These are phyloP conservation scores for Halcyon smyrnensis DNA, from an alignment of 2,797 vertebrate genomes.

Conservation along the genomic window DNA sequence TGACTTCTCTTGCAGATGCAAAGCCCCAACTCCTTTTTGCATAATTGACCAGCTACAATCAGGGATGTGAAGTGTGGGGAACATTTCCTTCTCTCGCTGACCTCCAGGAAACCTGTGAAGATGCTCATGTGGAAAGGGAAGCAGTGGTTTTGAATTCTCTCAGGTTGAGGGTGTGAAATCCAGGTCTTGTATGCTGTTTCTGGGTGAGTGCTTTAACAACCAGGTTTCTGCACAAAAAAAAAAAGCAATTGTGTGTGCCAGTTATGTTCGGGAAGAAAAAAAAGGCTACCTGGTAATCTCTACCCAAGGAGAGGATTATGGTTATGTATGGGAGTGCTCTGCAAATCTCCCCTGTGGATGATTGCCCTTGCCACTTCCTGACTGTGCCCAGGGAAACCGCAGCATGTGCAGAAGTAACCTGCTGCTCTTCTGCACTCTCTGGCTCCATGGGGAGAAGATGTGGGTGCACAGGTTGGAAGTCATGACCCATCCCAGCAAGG, in stretches of 20 bases:
- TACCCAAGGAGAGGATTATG: not conserved
- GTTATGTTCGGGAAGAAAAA: not conserved
- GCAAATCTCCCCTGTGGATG: not conserved
- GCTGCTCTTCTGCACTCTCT: not conserved
- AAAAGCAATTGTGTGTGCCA: not conserved
- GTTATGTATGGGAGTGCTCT: not conserved
- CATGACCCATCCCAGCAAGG: accelerated
- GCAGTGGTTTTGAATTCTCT: not conserved
- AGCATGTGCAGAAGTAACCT: not conserved
- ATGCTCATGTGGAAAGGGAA: not conserved
- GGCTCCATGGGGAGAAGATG: accelerated
- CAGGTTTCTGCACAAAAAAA: not conserved
- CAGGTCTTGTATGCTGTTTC: not conserved
- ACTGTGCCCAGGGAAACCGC: not conserved
- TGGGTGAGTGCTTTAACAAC: not conserved
- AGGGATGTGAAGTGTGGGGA: not conserved
- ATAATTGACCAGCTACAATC: not conserved
- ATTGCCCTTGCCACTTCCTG: not conserved
- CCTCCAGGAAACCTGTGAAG: not conserved
- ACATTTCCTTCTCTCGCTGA: not conserved
- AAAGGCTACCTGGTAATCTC: not conserved
- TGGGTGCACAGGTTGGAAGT: not conserved
- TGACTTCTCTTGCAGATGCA: not conserved
- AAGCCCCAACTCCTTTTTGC: not conserved
- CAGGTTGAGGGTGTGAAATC: not conserved